Evolutionary conservation across 2,888 invertebrate genomes (phyloP), one percentile per base, ranked within the genome.

Genomic region (Trichogramma dendrolimi): DNA sequence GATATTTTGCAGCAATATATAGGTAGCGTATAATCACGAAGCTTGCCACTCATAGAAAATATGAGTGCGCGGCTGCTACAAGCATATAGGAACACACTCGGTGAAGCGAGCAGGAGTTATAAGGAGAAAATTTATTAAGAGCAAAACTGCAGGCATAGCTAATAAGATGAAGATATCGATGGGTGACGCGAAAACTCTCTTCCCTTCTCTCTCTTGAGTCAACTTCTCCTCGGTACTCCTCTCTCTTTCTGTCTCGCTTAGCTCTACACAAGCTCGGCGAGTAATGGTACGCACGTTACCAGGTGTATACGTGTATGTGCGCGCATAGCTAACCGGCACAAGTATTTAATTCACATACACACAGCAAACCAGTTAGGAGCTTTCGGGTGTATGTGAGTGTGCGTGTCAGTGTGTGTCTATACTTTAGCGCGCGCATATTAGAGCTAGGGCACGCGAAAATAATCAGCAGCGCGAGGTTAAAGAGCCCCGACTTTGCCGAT

Each of bases 111-210:
- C 27, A 27, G 56, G 58, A 59, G 47, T 56, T 52, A 48, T 60
- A 56, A 61, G 59, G 61, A 59, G 61, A 65, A 38, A 27, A 67
- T 65, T 62, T 67, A 65, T 62, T 51, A 64, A 65, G 62, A 65
- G 64, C 61, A 49, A 27, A 27, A 27, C 54, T 11, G 55, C 10
- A 11, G 5, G 60, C 51, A 67, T 65, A 65, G 58, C 63, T 62
- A 65, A 65, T 67, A 67, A 67, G 63, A 61, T 63, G 58, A 58
- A 58, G 63, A 63, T 67, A 65, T 67, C 63, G 67, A 67, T 67
- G 60, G 59, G 58, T 58, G 56, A 62, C 63, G 62, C 60, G 65
- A 67, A 65, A 65, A 63, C 65, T 65, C 58, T 58, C 54, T 50
- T 58, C 43, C 49, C 60, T 7, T 11, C 27, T 44, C 38, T 47